Base-by-base conservation (phyloP, 2,113 vertebrate species). In the Macrotus californicus region DNA sequence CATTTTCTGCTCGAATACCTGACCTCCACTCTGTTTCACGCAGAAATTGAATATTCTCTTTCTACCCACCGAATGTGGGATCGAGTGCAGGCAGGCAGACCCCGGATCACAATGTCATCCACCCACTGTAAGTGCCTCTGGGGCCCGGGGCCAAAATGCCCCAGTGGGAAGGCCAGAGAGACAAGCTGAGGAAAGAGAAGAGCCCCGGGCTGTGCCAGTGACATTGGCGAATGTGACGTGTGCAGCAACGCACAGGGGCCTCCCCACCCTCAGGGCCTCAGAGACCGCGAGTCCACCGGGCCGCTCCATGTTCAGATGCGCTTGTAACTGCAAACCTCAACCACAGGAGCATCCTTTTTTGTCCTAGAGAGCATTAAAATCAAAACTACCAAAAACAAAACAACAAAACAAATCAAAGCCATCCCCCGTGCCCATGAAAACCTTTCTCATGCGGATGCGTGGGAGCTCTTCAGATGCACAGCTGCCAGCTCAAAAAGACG, bases 201-300 rank as follows among this genome's bases (percentile, higher is more conserved):
- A 52, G 26, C 22, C 13, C 39, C 0, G 31, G 39, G 66, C 59
- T 12, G 41, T 14, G 31, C 50, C 36, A 22, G 21, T 1, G 8
- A 34, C 14, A 4, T 61, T 34, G 6, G 24, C 16, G 13, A 21
- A 39, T 19, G n/a, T 73, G 43, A 19, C 31, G 59, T 3, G 31
- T 0, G 14, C 41, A 4, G 1, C 26, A 24, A n/a, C 3, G 24
- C 77, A 24, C n/a, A 5, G 0, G 1, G 8, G 26, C 54, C 69
- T 92, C 64, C 66, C 77, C 8, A 6, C 34, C 56, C 67, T 26
- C 48, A 16, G 54, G 10, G 7, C n/a, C 43, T 56, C 64, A 1
- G 6, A 31, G 75, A 18, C 31, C 1, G 1, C 29, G 16, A 7
- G 31, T 3, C 72, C 6, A 26, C 14, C 18, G n/a, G 34, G 36